phyloP scores from a whole-genome alignment of 2,113 vertebrate genomes.

The Turnix velox region DNA sequence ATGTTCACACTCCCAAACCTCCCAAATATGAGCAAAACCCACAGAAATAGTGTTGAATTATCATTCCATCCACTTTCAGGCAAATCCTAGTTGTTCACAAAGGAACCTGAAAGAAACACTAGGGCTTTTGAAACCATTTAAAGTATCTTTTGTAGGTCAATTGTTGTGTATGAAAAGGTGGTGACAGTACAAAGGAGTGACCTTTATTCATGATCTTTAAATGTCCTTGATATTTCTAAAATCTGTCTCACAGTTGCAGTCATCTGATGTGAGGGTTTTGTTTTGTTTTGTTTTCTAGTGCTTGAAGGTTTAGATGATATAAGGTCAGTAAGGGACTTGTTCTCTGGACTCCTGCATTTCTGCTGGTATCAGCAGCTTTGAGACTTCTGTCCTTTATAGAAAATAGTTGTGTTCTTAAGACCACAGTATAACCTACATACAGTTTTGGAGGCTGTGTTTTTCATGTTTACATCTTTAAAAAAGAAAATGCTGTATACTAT shows the following conservation, averaged over 20 bases:
- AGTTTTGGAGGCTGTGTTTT: background rate
- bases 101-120: constrained; percentile 6
- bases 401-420: background rate
- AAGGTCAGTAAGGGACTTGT: constrained; percentile 33
- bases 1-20: background rate
- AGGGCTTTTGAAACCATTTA: constrained; percentile 31
- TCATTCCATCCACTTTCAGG: constrained; percentile 19
- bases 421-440: background rate
- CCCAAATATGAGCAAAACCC: constrained; percentile 14
- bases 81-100: constrained; percentile 41
- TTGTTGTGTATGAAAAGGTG: constrained; percentile 22
- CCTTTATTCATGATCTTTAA: constrained; percentile 60
- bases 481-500: background rate
- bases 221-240: constrained; percentile 42
- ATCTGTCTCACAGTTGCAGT: background rate
- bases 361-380: constrained; percentile 18
- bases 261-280: background rate
- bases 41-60: constrained; percentile 8
- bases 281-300: background rate
- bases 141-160: constrained; percentile 53
- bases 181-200: constrained; percentile 9
- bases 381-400: background rate
- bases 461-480: background rate
- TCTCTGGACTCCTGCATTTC: constrained; percentile 20
- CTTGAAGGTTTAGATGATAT: constrained; percentile 49